Evolutionary conservation across 2,113 vertebrate genomes (phyloP).

Genomic region (Probosciger aterrimus): DNA sequence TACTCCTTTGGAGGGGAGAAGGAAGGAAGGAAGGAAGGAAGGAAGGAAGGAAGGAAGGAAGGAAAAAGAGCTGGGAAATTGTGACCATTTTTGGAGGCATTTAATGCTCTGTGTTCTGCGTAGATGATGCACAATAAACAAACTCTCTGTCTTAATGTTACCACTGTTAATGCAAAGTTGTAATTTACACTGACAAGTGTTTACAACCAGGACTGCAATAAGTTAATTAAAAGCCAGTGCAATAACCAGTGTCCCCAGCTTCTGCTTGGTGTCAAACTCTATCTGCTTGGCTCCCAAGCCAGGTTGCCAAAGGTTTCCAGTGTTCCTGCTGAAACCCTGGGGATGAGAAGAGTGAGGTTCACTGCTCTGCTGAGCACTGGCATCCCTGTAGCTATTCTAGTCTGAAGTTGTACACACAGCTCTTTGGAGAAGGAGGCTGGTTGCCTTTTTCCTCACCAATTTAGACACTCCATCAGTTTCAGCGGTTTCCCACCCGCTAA

Average conservation of each 20-base stretch:
- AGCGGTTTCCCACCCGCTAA: neutral
- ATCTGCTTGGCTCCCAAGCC: neutral
- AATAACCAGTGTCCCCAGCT: neutral
- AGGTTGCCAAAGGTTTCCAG: neutral
- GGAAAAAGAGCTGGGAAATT: neutral
- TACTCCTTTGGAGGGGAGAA: neutral
- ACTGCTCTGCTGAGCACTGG: neutral
- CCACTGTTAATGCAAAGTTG: neutral
- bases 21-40: neutral
- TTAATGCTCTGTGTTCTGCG: neutral
- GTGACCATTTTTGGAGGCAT: neutral
- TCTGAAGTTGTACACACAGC: neutral
- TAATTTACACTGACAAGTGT: neutral
- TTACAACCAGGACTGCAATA: neutral
- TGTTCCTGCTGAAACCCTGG: neutral
- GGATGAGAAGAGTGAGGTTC: neutral
- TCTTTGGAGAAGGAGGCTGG: neutral
- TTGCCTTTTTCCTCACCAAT: neutral
- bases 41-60: neutral
- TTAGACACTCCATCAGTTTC: neutral
- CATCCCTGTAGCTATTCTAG: neutral
- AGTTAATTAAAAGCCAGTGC: neutral
- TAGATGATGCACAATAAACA: neutral
- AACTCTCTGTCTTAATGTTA: neutral
- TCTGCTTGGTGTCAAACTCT: neutral